Conservation (phyloP, 2,113 vertebrate species). For the Promerops cafer region DNA sequence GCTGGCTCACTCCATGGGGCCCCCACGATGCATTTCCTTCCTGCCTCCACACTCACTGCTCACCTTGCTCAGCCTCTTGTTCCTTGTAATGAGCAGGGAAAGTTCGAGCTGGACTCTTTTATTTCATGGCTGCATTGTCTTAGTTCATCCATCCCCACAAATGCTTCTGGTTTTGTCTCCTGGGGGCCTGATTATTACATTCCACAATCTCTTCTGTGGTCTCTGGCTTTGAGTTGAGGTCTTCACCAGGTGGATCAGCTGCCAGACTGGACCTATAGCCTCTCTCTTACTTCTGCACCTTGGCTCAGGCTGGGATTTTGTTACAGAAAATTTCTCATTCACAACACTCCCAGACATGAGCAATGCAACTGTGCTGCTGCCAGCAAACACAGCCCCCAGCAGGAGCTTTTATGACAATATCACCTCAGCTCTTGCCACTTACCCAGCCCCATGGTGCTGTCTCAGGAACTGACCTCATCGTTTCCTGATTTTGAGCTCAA, state of each 20-base stretch:
- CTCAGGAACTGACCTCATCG: constrained; percentile 38
- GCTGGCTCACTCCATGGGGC: fast-evolving
- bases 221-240: not conserved
- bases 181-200: not conserved
- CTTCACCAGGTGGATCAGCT: not conserved
- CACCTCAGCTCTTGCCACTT: not conserved
- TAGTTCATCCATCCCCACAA: not conserved
- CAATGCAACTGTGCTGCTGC: not conserved
- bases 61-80: not conserved
- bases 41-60: not conserved
- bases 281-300: not conserved
- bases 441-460: not conserved
- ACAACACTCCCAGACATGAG: constrained; percentile 30
- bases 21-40: fast-evolving
- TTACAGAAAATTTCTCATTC: constrained; percentile 9
- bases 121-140: not conserved
- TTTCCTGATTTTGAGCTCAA: not conserved
- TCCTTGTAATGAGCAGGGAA: not conserved
- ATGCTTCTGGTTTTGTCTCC: not conserved
- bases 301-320: not conserved
- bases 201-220: not conserved
- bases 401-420: not conserved
- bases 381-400: constrained; percentile 17
- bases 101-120: not conserved
- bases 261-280: not conserved